phyloP scores from a whole-genome alignment of 2,888 invertebrate species.

The Theretra japonica region DNA sequence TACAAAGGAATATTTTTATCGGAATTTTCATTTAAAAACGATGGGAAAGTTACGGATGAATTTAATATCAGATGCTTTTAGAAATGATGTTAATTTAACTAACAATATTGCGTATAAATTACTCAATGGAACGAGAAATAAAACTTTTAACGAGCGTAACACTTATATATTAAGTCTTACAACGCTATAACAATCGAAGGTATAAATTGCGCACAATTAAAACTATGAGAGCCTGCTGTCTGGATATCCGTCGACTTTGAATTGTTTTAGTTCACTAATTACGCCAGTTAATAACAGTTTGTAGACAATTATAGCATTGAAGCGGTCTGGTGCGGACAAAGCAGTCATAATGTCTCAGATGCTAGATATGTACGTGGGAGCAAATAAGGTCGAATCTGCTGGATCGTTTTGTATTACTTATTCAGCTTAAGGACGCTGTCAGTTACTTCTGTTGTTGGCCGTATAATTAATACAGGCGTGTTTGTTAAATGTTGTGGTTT shows the following conservation, averaged over 20 bases:
- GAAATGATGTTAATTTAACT: too few species aligned
- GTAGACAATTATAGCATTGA: conserved; percentile 37
- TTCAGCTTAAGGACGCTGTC: conserved; percentile 12
- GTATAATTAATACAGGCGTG: conserved; percentile 2
- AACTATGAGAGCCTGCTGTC: not conserved
- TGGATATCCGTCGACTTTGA: conserved; percentile 22
- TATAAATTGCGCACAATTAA: not conserved
- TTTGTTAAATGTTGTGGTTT: not conserved
- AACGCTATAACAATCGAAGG: too few species aligned
- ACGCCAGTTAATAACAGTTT: conserved; percentile 37
- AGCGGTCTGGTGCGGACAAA: conserved; percentile 37
- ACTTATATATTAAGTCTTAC: not conserved
- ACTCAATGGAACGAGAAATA: not conserved
- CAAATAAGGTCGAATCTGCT: conserved; percentile 6
- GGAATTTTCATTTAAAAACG: too few species aligned
- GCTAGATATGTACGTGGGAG: conserved; percentile 35
- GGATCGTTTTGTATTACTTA: conserved; percentile 8
- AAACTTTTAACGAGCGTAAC: not conserved
- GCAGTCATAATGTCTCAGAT: conserved; percentile 37
- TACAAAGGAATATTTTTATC: too few species aligned
- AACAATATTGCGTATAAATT: too few species aligned
- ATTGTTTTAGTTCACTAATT: conserved; percentile 37
- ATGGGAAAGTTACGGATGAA: too few species aligned
- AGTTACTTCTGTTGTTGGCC: conserved; percentile 5
- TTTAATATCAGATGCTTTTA: too few species aligned